Evolutionary conservation across 2,888 invertebrate species (phyloP), one percentile per base, ranked within the genome.

Genomic region (Lamellibrachia satsuma): DNA sequence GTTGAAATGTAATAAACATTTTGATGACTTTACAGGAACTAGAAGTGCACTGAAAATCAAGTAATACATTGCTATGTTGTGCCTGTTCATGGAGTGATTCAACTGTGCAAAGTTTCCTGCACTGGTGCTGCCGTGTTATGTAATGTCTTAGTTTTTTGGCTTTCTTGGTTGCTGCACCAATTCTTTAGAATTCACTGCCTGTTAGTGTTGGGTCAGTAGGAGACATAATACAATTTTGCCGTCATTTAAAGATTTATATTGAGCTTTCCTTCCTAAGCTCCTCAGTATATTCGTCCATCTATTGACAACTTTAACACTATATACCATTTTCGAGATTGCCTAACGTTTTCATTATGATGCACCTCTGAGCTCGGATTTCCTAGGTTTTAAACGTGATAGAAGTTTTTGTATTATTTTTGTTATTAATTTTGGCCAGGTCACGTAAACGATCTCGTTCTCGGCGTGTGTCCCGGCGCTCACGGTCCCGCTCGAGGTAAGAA

Each of bases 391-490:
- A 39, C 39, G 39, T 39, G 39, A 39, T 39, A 39, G 39, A 39
- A 39, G 22, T 75, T 75, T 75, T n/a, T 75, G 75, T 75, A 22
- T 22, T 75, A n/a, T 75, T 75, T 75, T 75, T 22, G 75, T 75
- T 75, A 75, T 75, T 15, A 75, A 75, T 75, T 15, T 75, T 75
- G 75, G 75, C 75, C 75, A 75, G 75, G 75, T 75, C 75, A 75
- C 75, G 75, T 75, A 75, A 75, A n/a, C 75, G 15, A 15, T 75
- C 75, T 75, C n/a, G 75, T 75, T 75, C 75, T n/a, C 75, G 75
- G 15, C 75, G n/a, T 75, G 75, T 75, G 75, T 75, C 75, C n/a
- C 15, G 75, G 22, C 75, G 75, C 75, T 75, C 75, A 75, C 75
- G 75, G 75, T 75, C 75, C 75, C 15, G 75, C 6, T 75, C 75